Conservation (phyloP, 2,113 vertebrate genomes). For the Brachyhypopomus gauderio region DNA sequence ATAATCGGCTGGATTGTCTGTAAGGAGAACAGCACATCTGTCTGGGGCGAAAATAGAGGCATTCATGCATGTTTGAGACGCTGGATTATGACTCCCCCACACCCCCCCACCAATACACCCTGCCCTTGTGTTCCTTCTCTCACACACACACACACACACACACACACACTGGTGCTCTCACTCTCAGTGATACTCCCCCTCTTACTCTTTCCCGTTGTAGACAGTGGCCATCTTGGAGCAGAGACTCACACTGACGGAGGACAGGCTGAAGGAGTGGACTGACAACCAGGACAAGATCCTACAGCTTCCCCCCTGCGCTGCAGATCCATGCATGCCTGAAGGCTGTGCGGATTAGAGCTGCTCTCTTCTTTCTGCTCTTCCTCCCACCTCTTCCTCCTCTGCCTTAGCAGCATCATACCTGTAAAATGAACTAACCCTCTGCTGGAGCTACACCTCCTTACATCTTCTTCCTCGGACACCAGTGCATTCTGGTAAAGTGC, state of each 20-base stretch:
- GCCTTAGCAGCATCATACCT: background rate
- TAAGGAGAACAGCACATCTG: constrained; percentile 57
- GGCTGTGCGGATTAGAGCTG: background rate
- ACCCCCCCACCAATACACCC: constrained; percentile 23
- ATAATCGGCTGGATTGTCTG: constrained; percentile 56
- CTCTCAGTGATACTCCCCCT: background rate
- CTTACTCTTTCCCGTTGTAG: constrained; percentile 53
- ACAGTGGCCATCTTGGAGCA: constrained; percentile 82
- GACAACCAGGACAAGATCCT: constrained; percentile 87
- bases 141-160: background rate
- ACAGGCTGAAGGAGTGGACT: constrained; percentile 93
- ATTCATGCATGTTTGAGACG: constrained; percentile 54
- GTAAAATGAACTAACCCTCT: constrained; percentile 6
- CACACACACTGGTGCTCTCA: background rate
- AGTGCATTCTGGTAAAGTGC: no score
- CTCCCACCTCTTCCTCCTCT: background rate
- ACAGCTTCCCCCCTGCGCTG: constrained; percentile 66
- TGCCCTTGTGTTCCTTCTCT: background rate
- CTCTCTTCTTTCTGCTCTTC: constrained; percentile 26
- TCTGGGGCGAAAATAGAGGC: constrained; percentile 53
- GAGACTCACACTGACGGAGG: constrained; percentile 89
- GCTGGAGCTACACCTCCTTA: background rate
- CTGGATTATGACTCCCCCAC: constrained; percentile 43
- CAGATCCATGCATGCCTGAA: constrained; percentile 12
- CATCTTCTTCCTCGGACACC: background rate